Evolutionary conservation across 2,113 vertebrate species (phyloP).

Genomic region (Halichoerus grypus): DNA sequence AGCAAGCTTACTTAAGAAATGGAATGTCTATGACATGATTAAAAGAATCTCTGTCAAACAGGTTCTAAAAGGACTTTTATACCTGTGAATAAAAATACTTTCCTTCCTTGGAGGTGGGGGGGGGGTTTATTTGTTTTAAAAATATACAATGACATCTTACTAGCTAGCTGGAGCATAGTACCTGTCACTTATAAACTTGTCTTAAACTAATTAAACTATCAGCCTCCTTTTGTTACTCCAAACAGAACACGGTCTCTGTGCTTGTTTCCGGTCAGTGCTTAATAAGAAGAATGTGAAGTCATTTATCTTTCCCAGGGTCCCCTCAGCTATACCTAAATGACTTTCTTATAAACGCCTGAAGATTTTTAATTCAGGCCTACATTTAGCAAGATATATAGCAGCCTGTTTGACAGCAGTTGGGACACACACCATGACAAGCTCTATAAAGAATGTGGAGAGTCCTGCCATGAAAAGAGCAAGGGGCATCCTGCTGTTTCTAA

Average conservation of each 20-base stretch:
- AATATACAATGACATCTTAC: slow-evolving; percentile 59
- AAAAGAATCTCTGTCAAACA: slow-evolving; percentile 1
- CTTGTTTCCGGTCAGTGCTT: slow-evolving; percentile 71
- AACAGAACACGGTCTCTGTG: slow-evolving; percentile 29
- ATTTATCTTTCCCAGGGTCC: slow-evolving; percentile 76
- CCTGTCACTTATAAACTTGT: slow-evolving; percentile 60
- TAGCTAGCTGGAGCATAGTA: neutral
- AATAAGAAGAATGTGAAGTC: slow-evolving; percentile 67
- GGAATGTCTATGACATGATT: slow-evolving; percentile 19
- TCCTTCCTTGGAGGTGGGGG: neutral
- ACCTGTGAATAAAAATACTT: slow-evolving; percentile 21
- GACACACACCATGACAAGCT: slow-evolving; percentile 46
- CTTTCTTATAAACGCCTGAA: slow-evolving; percentile 68
- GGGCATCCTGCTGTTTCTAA: slow-evolving; percentile 57
- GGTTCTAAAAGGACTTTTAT: slow-evolving; percentile 41
- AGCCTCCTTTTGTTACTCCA: slow-evolving; percentile 54
- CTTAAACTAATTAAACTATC: slow-evolving; percentile 76
- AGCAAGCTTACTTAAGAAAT: slow-evolving; percentile 50
- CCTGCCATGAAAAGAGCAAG: slow-evolving; percentile 51
- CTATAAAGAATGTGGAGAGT: slow-evolving; percentile 31
- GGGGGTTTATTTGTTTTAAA: slow-evolving; percentile 59
- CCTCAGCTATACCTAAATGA: slow-evolving; percentile 68
- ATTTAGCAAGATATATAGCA: slow-evolving; percentile 73
- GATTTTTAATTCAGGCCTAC: slow-evolving; percentile 76
- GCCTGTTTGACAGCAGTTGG: slow-evolving; percentile 56